Conservation (phyloP, 2,797 vertebrate genomes). For the Sebastes iracundus region DNA sequence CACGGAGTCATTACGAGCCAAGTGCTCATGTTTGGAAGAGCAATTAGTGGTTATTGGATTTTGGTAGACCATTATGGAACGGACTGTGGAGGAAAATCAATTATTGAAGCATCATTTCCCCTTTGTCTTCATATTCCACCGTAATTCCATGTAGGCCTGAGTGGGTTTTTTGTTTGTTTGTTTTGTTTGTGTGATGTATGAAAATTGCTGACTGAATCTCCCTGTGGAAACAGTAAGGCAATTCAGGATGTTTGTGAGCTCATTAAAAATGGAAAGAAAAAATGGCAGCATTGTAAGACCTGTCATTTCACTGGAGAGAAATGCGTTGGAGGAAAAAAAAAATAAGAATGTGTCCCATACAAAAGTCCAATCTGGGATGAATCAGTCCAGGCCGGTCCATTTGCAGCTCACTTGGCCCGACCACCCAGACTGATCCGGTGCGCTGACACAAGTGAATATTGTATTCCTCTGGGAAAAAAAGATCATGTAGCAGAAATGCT, state of each 20-base stretch:
- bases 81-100: conserved; percentile 55
- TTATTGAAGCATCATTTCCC: conserved; percentile 58
- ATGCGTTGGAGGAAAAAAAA: conserved; percentile 15
- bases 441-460: conserved; percentile 70
- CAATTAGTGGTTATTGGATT: conserved; percentile 71
- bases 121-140: conserved; percentile 45
- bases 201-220: conserved; percentile 66
- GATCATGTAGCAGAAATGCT: conserved; percentile 39
- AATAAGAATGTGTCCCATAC: conserved; percentile 38
- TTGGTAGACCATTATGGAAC: conserved; percentile 51
- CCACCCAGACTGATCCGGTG: conserved; percentile 69
- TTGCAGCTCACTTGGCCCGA: conserved; percentile 58
- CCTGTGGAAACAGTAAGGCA: conserved; percentile 50
- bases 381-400: conserved; percentile 56
- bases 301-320: conserved; percentile 58
- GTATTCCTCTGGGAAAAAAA: conserved; percentile 55
- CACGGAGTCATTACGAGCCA: conserved; percentile 52
- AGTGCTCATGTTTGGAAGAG: conserved; percentile 59
- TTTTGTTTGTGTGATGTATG: conserved; percentile 61
- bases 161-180: conserved; percentile 23
- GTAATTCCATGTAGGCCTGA: conserved; percentile 33
- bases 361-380: conserved; percentile 64
- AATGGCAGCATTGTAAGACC: conserved; percentile 62
- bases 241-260: conserved; percentile 71
- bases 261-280: conserved; percentile 71